Conservation (phyloP, 53 echinoderm and acorn worm species). For the Temnopleurus reevesii region DNA sequence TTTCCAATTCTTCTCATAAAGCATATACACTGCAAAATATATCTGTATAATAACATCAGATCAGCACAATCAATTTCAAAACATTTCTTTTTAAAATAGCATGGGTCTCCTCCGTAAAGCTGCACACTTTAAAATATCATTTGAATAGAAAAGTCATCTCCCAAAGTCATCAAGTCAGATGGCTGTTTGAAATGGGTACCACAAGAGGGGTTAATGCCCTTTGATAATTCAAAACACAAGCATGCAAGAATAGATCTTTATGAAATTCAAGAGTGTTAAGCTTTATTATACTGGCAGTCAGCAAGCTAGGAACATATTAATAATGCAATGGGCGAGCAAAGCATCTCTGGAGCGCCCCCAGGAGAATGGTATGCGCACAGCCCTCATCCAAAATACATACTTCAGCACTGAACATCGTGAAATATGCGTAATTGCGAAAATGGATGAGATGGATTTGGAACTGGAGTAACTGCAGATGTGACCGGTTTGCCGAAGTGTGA, state of each 20-base stretch:
- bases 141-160: too few species aligned
- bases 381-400: conserved; percentile 46
- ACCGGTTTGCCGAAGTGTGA: conserved; percentile 45
- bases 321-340: conserved; percentile 4
- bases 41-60: too few species aligned
- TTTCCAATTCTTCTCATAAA: too few species aligned
- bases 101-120: too few species aligned
- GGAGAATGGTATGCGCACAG: not conserved
- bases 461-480: conserved; percentile 52
- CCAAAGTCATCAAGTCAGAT: too few species aligned
- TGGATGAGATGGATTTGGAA: conserved; percentile 47
- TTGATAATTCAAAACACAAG: not conserved
- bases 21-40: too few species aligned
- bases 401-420: conserved; percentile 7
- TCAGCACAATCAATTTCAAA: too few species aligned
- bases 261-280: not conserved
- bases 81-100: too few species aligned
- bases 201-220: not conserved
- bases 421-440: conserved; percentile 42
- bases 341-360: conserved; percentile 32
- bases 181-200: too few species aligned
- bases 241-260: not conserved
- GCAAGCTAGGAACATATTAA: not conserved
- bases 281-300: not conserved
- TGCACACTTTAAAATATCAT: too few species aligned